Evolutionary conservation across 2,888 invertebrate genomes (phyloP).

Genomic region (Eupithecia centaureata): DNA sequence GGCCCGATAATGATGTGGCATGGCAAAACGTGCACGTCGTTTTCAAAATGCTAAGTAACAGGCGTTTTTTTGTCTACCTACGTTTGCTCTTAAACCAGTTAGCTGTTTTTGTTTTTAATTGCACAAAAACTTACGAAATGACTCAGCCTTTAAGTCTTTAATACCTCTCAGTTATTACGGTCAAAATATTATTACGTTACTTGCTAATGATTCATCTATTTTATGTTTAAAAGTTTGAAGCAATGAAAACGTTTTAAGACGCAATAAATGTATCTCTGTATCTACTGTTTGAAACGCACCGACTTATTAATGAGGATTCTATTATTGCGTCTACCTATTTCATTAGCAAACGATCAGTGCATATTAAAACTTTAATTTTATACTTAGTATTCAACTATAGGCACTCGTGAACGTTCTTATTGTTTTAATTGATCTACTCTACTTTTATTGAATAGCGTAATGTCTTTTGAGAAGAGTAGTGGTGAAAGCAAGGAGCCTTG

Average conservation of each 20-base stretch:
- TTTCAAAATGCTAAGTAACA: background rate
- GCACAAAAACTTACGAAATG: background rate
- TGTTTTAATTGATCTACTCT: background rate
- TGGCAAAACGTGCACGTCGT: background rate
- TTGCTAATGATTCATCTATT: background rate
- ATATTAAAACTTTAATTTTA: conserved; percentile 12
- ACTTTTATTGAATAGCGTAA: background rate
- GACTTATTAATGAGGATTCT: conserved; percentile 17
- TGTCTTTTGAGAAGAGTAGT: background rate
- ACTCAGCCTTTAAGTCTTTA: conserved; percentile 1
- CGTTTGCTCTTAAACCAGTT: background rate
- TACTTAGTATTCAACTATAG: background rate
- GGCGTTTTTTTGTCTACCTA: background rate
- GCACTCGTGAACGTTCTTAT: background rate
- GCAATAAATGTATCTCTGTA: conserved; percentile 2
- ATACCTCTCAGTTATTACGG: background rate
- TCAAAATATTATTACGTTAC: background rate
- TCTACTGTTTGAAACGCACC: conserved; percentile 5
- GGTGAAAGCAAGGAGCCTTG: background rate
- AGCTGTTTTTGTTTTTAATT: background rate
- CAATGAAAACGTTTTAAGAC: background rate
- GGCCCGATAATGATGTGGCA: background rate
- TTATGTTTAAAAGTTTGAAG: background rate
- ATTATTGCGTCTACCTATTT: conserved; percentile 23
- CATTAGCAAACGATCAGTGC: conserved; percentile 15